Evolutionary conservation across 1,140 invertebrate genomes (phyloP).

Genomic region (Rhagoletis pomonella): DNA sequence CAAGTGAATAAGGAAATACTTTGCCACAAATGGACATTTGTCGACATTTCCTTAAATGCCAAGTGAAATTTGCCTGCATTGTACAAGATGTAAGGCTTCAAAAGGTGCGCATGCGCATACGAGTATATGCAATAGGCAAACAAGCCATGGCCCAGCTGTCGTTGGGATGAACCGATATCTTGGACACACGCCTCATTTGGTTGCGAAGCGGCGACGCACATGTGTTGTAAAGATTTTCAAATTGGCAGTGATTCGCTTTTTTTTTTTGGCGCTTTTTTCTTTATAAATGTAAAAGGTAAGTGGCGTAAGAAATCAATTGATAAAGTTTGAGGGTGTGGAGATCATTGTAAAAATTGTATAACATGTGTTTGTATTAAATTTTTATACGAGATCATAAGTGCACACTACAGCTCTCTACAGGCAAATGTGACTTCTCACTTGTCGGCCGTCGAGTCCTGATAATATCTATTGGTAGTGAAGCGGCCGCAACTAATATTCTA

Average conservation of each 20-base stretch:
- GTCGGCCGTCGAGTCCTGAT: no score
- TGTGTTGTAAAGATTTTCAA: conserved; percentile 2
- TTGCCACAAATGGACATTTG: conserved; percentile 62
- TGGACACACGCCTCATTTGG: conserved; percentile 40
- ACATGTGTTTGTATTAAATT: neutral
- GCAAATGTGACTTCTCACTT: no score
- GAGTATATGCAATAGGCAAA: neutral
- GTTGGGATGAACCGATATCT: neutral
- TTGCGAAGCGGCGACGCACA: neutral
- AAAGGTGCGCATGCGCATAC: conserved; percentile 44
- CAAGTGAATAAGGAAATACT: conserved; percentile 64
- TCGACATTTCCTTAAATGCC: conserved; percentile 68
- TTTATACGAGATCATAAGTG: no score
- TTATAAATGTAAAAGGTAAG: neutral
- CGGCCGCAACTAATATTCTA: no score
- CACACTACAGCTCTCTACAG: no score
- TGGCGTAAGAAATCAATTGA: neutral
- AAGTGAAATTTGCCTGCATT: conserved; percentile 59
- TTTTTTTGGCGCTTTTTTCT: neutral
- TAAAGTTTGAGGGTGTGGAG: conserved; percentile 28
- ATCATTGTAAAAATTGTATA: neutral
- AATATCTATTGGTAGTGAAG: no score
- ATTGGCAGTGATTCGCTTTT: neutral
- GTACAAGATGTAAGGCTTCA: conserved; percentile 46
- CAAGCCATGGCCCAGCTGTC: conserved; percentile 4